Evolutionary conservation across 53 echinoderm and acorn worm species (phyloP).

Genomic region (Echinometra lucunter): DNA sequence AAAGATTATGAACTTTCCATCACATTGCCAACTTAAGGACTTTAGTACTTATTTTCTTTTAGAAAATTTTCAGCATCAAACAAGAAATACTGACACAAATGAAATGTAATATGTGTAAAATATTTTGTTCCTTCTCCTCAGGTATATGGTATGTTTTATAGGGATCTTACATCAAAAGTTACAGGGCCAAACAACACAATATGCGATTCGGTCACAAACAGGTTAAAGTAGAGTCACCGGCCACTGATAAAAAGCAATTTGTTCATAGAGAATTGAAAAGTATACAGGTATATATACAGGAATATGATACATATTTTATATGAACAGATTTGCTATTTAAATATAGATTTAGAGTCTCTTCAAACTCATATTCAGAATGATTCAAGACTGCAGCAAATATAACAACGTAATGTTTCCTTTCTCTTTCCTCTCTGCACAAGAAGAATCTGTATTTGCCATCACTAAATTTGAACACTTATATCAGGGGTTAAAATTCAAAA

Average conservation of each 20-base stretch:
- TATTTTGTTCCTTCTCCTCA: too few species aligned
- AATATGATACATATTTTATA: constrained; percentile 19
- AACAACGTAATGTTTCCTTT: background rate
- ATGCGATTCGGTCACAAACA: too few species aligned
- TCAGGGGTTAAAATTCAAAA: background rate
- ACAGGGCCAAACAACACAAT: too few species aligned
- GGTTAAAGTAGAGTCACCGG: background rate
- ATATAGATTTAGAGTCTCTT: background rate
- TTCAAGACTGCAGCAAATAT: background rate
- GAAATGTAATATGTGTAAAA: too few species aligned
- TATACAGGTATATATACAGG: background rate
- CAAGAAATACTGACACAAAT: too few species aligned
- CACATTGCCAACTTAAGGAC: too few species aligned
- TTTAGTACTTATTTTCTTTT: too few species aligned
- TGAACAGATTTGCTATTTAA: constrained; percentile 9
- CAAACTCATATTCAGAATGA: background rate
- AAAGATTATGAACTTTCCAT: too few species aligned
- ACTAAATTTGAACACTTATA: background rate
- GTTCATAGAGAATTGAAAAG: constrained; percentile 6
- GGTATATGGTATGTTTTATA: too few species aligned
- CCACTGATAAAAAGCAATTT: constrained; percentile 36
- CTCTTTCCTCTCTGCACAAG: background rate
- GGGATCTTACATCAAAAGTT: too few species aligned
- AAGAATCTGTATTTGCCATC: constrained; percentile 31
- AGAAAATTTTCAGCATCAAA: too few species aligned